Conservation (phyloP, 2,888 invertebrate genomes). For the Gandaritis pyraliata region DNA sequence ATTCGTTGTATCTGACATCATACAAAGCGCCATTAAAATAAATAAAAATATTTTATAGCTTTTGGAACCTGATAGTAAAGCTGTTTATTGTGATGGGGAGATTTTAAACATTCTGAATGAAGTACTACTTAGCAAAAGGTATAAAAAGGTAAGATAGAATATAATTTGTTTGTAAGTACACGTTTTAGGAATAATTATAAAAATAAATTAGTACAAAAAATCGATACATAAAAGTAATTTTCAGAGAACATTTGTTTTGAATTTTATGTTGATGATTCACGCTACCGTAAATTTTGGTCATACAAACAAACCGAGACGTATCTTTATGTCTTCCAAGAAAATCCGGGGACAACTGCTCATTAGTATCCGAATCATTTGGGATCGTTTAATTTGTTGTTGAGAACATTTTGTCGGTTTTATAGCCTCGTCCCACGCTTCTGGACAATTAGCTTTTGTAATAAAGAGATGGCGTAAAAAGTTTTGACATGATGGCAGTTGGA, state of each 20-base stretch:
- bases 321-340: slow-evolving; percentile 28
- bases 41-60: slow-evolving; percentile 76
- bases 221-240: neutral
- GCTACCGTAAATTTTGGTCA: slow-evolving; percentile 8
- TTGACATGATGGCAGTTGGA: slow-evolving; percentile 37
- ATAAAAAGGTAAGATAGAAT: slow-evolving; percentile 1
- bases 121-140: neutral
- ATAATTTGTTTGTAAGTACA: neutral
- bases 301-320: slow-evolving; percentile 15
- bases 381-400: slow-evolving; percentile 64
- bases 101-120: slow-evolving; percentile 47
- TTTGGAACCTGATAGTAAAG: slow-evolving; percentile 61
- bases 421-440: slow-evolving; percentile 54
- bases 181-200: no score
- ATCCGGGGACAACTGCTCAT: slow-evolving; percentile 44
- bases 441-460: slow-evolving; percentile 61
- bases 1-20: slow-evolving; percentile 81
- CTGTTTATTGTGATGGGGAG: slow-evolving; percentile 56
- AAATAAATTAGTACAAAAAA: no score
- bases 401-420: slow-evolving; percentile 55
- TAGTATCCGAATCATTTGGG: slow-evolving; percentile 60
- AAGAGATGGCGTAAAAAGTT: slow-evolving; percentile 58
- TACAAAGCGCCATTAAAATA: slow-evolving; percentile 77
- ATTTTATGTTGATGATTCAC: neutral
- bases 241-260: neutral